These are phyloP conservation scores for Falcaria lacertinaria DNA, from an alignment of 2,888 invertebrate genomes.

Conservation along the genomic window DNA sequence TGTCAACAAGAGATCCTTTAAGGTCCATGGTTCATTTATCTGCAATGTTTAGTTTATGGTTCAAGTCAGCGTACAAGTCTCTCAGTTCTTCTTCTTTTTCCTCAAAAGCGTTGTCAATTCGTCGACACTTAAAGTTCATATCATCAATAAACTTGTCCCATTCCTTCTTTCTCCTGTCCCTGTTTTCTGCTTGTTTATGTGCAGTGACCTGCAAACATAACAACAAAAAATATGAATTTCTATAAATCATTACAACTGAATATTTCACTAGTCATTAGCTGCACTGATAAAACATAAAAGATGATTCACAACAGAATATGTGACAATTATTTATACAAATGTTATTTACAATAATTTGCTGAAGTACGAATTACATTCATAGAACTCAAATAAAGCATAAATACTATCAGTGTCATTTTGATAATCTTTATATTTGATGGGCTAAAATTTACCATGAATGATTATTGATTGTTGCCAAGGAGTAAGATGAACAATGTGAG, in stretches of 20 bases:
- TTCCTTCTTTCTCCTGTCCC: slow-evolving; percentile 68
- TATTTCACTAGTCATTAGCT: no score
- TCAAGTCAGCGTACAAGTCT: slow-evolving; percentile 86
- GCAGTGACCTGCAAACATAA: slow-evolving; percentile 38
- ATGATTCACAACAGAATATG: no score
- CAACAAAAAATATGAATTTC: slow-evolving; percentile 10
- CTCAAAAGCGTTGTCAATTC: slow-evolving; percentile 88
- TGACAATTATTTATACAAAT: no score
- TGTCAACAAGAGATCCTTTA: slow-evolving; percentile 81
- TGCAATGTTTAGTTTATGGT: slow-evolving; percentile 84
- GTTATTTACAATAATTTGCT: no score
- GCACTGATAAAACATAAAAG: no score
- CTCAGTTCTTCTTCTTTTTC: slow-evolving; percentile 88
- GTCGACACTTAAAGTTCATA: slow-evolving; percentile 86
- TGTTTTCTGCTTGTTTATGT: slow-evolving; percentile 44
- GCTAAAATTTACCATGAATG: no score
- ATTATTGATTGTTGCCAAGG: no score
- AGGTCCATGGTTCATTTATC: slow-evolving; percentile 71
- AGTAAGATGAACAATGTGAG: no score
- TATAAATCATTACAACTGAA: neutral
- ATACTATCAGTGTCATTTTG: no score
- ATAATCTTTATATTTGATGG: no score
- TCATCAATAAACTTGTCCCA: slow-evolving; percentile 89
- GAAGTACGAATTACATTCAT: no score
- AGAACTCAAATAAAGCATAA: no score